Evolutionary conservation across 2,797 vertebrate genomes (phyloP).

Genomic region (Helostoma temminkii): DNA sequence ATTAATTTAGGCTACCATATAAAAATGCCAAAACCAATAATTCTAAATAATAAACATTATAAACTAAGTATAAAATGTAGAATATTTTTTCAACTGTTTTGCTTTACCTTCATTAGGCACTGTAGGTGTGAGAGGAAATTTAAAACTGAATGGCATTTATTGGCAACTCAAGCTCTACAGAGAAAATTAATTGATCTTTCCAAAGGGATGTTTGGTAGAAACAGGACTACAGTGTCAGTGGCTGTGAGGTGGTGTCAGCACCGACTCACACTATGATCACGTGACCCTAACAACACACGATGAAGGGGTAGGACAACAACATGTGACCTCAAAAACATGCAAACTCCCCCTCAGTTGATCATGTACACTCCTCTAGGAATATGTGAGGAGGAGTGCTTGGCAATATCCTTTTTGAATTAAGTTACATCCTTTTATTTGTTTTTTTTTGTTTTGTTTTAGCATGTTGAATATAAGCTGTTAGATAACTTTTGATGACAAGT

Average conservation of each 20-base stretch:
- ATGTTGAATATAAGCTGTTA: constrained; percentile 47
- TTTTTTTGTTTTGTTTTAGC: constrained; percentile 35
- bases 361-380: too few species aligned
- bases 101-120: neutral
- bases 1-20: neutral
- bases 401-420: constrained; percentile 85
- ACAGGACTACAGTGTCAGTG: too few species aligned
- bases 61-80: neutral
- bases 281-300: too few species aligned
- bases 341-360: too few species aligned
- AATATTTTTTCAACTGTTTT: neutral
- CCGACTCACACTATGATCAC: neutral
- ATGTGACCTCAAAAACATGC: too few species aligned
- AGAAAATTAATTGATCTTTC: neutral
- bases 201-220: neutral
- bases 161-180: neutral
- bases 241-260: neutral
- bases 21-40: neutral
- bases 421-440: constrained; percentile 1
- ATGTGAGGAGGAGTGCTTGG: constrained; percentile 82
- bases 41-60: constrained; percentile 18
- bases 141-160: neutral
- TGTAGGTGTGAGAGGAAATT: neutral
- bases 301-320: too few species aligned
- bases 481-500: neutral